Conservation (phyloP, 2,113 vertebrate genomes). For the Melospiza melodia region DNA sequence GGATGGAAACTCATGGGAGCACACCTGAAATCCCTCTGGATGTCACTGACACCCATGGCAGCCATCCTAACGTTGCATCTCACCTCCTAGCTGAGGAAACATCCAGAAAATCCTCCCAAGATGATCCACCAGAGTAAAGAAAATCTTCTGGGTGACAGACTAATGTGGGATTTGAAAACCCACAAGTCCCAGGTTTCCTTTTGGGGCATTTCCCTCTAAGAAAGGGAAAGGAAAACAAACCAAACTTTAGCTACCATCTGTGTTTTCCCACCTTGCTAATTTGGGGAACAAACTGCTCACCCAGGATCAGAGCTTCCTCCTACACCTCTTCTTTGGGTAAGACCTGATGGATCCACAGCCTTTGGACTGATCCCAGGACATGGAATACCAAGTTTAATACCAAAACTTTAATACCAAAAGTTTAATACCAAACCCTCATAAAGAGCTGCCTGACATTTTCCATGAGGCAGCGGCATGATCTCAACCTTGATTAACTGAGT, state of each 20-base stretch:
- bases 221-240: neutral
- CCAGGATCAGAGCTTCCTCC: neutral
- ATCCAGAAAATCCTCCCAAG: neutral
- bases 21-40: accelerated
- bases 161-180: neutral
- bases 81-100: neutral
- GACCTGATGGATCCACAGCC: neutral
- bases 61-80: accelerated
- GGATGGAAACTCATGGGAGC: accelerated
- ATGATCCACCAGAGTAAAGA: neutral
- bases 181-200: neutral
- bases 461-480: neutral
- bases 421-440: neutral
- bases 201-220: neutral
- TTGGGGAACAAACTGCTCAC: neutral
- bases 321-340: too few species aligned
- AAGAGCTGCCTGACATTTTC: neutral
- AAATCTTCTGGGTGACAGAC: too few species aligned
- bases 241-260: neutral
- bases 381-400: too few species aligned
- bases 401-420: neutral
- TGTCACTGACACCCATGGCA: neutral
- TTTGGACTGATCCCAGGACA: neutral
- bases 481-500: neutral
- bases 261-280: neutral